These are phyloP conservation scores for Trachemys scripta DNA, from an alignment of 2,113 vertebrate genomes.

Conservation along the genomic window DNA sequence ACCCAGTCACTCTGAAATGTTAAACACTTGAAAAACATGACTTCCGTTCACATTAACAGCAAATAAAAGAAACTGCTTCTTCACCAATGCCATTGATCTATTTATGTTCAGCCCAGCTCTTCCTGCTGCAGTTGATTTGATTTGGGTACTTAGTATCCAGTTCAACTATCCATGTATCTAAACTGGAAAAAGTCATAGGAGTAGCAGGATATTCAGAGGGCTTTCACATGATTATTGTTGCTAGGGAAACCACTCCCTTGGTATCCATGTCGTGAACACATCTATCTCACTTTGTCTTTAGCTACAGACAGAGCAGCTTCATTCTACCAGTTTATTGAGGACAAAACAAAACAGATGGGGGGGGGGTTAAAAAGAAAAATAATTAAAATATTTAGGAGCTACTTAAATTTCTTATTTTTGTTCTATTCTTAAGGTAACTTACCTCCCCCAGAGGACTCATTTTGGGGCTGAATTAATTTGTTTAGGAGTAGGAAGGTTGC, in stretches of 20 bases:
- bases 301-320: background rate
- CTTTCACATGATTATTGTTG: slow-evolving; percentile 33
- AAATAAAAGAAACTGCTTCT: background rate
- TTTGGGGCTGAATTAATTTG: too few species aligned
- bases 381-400: background rate
- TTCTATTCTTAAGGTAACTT: background rate
- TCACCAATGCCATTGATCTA: background rate
- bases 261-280: background rate
- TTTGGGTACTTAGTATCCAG: background rate
- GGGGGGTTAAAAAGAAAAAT: background rate
- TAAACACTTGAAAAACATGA: background rate
- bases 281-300: background rate
- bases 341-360: slow-evolving; percentile 1
- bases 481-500: background rate
- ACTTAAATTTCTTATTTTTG: background rate
- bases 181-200: background rate
- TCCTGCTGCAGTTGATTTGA: background rate
- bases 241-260: slow-evolving; percentile 40
- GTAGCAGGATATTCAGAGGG: background rate
- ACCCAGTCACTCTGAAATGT: background rate
- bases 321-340: background rate
- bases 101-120: background rate
- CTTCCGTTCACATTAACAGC: background rate
- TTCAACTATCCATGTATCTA: fast-evolving
- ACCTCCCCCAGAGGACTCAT: background rate